Percentiles rank a stretch among this genome's conserved stretches.
phyloP scores from a whole-genome alignment of 1,140 invertebrate species.

The Asobara japonica region DNA sequence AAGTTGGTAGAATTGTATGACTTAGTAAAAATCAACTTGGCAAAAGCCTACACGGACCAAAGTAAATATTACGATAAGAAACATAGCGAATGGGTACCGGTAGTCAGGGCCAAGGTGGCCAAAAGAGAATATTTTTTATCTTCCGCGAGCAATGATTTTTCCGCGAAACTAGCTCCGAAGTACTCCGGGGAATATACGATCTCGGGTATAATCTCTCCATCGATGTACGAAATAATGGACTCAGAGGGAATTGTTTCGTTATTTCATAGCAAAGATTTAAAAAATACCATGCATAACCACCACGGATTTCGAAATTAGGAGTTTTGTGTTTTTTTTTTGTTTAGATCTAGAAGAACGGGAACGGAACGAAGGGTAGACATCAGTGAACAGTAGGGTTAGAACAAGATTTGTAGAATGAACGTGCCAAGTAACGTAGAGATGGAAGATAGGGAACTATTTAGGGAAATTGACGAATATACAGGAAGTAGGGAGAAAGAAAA shows the following conservation, averaged over 20 bases:
- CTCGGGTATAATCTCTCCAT: background rate
- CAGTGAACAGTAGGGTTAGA: too few species aligned
- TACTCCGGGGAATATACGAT: background rate
- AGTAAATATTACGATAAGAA: background rate
- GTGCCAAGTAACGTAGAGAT: too few species aligned
- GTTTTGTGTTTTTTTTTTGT: too few species aligned
- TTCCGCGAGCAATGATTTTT: background rate
- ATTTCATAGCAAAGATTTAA: background rate
- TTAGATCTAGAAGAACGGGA: too few species aligned
- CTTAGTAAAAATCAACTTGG: background rate
- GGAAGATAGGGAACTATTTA: too few species aligned
- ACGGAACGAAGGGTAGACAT: too few species aligned
- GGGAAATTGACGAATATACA: too few species aligned
- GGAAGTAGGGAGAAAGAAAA: too few species aligned
- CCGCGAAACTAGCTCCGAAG: background rate
- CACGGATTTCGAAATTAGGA: too few species aligned
- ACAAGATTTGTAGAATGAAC: too few species aligned
- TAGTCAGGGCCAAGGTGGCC: background rate
- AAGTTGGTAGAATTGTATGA: background rate
- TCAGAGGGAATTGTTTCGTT: background rate
- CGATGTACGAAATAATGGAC: background rate
- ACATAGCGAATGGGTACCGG: background rate
- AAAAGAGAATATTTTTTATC: background rate
- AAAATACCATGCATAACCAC: too few species aligned
- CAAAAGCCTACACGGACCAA: background rate